Evolutionary conservation across 2,888 invertebrate species (phyloP), one percentile per base, ranked within the genome.

Genomic region (Caenorhabditis virilis): DNA sequence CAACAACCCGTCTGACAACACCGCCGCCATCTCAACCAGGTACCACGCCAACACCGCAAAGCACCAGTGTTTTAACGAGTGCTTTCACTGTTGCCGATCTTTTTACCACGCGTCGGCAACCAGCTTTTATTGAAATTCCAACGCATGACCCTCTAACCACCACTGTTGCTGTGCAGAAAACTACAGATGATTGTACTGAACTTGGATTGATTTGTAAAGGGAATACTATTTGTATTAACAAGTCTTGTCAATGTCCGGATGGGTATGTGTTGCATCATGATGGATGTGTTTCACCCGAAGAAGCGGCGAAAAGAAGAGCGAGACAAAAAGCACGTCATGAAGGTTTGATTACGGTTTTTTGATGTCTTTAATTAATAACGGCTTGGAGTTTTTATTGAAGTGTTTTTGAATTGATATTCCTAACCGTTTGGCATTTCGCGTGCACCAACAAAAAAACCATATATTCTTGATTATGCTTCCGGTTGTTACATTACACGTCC

Each of bases 211-310:
- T 72, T 49, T 77, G 77, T 63, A 66, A 56, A 63, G 75, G 65
- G 53, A 79, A 64, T 56, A 78, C 80, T 13, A 71, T 79, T 15
- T 80, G 80, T 67, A 46, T 72, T 33, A 76, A 81, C 50, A 65
- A 58, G 54, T 72, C 74, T 22, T 80, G 80, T 48, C 80, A 79
- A 51, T 80, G 80, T 52, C 80, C 80, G 0, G 70, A 73, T 25
- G 69, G 74, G 38, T 61, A 70, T 46, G 67, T 74, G 3, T 72
- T 80, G 15, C 75, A 74, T 52, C 72, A 77, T 42, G 80, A 80
- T 54, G 70, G 75, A 38, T 80, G 80, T 49, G 73, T 79, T 18
- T 77, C 79, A 41, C 74, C 74, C 36, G 67, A 69, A 50, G 72
- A 72, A 45, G 68, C 64, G 6, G 67, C 54, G 49, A 52, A 59